These are phyloP conservation scores for Micrasema minimum DNA, from an alignment of 1,140 invertebrate species.

Conservation along the genomic window DNA sequence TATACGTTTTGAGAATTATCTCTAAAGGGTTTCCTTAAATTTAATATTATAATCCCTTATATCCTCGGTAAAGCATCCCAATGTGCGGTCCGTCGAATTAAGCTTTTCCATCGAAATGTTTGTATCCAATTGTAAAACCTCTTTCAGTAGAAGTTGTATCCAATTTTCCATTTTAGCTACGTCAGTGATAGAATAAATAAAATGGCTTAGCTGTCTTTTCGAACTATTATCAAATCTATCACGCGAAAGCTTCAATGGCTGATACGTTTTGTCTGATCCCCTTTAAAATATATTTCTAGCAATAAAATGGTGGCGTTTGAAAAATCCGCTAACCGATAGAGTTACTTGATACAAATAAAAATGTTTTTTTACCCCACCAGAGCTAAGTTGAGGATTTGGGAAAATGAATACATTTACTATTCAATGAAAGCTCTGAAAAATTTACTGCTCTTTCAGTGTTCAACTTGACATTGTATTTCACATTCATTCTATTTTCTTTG, in stretches of 20 bases:
- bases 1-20: not conserved
- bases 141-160: constrained; percentile 16
- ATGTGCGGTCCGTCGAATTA: constrained; percentile 27
- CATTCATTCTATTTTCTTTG: too few relatives aligned
- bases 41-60: constrained; percentile 27
- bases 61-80: constrained; percentile 1
- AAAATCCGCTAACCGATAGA: constrained; percentile 37
- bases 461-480: too few relatives aligned
- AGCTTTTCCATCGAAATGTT: constrained; percentile 2
- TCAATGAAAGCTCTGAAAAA: constrained; percentile 9
- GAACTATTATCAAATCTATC: constrained; percentile 51
- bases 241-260: constrained; percentile 39
- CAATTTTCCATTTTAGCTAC: constrained; percentile 22
- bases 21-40: constrained; percentile 4
- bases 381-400: constrained; percentile 10
- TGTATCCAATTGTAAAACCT: constrained; percentile 10
- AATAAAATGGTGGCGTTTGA: constrained; percentile 43
- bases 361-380: constrained; percentile 32
- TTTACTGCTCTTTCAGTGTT: too few relatives aligned
- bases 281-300: constrained; percentile 43
- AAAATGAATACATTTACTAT: constrained; percentile 19
- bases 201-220: constrained; percentile 38
- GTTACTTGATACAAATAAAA: constrained; percentile 33
- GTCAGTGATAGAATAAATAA: constrained; percentile 39
- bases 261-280: constrained; percentile 46